Percentiles rank a stretch among this genome's conserved stretches.
Conservation (phyloP, 1,140 invertebrate genomes). For the Hermatobates lingyangjiaoensis region DNA sequence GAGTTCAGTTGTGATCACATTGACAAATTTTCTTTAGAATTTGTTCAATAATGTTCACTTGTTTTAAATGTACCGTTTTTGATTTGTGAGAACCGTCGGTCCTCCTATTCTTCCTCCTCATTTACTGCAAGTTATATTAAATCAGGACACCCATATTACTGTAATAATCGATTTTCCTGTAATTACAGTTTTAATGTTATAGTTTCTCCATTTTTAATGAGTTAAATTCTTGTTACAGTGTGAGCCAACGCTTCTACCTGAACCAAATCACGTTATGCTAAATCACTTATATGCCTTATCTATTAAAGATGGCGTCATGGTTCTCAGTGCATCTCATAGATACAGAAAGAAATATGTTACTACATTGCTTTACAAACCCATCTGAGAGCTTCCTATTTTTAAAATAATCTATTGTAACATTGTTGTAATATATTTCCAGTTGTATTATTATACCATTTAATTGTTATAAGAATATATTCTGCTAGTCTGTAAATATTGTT, state of each 20-base stretch:
- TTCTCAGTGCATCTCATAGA: constrained; percentile 87
- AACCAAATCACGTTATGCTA: constrained; percentile 98
- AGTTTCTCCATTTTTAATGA: not conserved
- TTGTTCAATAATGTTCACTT: too few species aligned
- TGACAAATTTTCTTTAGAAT: too few species aligned
- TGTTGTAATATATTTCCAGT: too few species aligned
- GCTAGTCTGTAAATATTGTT: too few species aligned
- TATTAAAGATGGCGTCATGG: constrained; percentile 99
- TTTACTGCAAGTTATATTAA: constrained; percentile 93
- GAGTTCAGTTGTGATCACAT: too few species aligned
- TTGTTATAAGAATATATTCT: too few species aligned
- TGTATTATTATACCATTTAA: too few species aligned
- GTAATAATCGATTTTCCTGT: constrained; percentile 31
- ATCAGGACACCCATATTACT: constrained; percentile 90
- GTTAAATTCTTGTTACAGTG: constrained; percentile 41
- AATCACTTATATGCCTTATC: constrained; percentile 99
- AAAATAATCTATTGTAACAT: too few species aligned
- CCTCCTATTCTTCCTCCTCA: constrained; percentile 96
- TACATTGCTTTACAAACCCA: constrained; percentile 95
- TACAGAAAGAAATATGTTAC: constrained; percentile 99
- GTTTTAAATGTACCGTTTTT: too few species aligned
- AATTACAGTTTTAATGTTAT: not conserved
- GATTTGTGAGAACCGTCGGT: too few species aligned
- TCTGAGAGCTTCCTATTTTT: too few species aligned
- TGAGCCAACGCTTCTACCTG: constrained; percentile 93